A percentile compares a stretch with the other conserved stretches of the same genome.
Conservation (phyloP, 2,797 vertebrate genomes). For the Chiloscyllium punctatum region DNA sequence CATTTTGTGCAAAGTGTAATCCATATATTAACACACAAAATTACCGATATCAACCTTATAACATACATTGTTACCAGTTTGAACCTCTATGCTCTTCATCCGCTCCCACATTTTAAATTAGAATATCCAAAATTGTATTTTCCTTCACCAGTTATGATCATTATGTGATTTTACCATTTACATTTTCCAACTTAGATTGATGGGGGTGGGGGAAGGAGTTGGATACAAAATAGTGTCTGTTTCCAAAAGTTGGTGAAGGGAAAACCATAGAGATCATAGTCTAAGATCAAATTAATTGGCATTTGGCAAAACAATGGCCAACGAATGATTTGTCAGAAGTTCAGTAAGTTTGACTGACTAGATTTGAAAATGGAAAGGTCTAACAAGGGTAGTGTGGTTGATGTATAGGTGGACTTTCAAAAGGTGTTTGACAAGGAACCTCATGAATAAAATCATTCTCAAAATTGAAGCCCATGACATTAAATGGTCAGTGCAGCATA, state of each 20-base stretch:
- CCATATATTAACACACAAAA: not conserved
- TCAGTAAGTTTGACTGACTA: not conserved
- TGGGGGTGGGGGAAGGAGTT: no score
- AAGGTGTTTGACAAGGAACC: not conserved
- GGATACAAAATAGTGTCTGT: no score
- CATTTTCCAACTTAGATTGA: not conserved
- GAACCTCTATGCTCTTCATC: not conserved
- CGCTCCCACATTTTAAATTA: not conserved
- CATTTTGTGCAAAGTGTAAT: not conserved
- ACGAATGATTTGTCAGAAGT: not conserved
- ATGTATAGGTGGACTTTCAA: not conserved
- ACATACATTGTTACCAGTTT: not conserved
- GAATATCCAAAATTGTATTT: not conserved
- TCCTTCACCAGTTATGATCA: no score
- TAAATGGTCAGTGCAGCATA: not conserved
- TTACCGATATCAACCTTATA: not conserved
- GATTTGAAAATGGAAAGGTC: not conserved
- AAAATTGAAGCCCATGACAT: not conserved
- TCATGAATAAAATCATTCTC: not conserved
- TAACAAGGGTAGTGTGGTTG: not conserved
- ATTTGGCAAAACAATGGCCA: not conserved
- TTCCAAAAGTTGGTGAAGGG: not conserved
- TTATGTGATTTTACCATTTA: not conserved
- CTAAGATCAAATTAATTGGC: not conserved
- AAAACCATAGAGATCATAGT: not conserved